phyloP scores from a whole-genome alignment of 2,797 vertebrate species.

The Tamandua tetradactyla region DNA sequence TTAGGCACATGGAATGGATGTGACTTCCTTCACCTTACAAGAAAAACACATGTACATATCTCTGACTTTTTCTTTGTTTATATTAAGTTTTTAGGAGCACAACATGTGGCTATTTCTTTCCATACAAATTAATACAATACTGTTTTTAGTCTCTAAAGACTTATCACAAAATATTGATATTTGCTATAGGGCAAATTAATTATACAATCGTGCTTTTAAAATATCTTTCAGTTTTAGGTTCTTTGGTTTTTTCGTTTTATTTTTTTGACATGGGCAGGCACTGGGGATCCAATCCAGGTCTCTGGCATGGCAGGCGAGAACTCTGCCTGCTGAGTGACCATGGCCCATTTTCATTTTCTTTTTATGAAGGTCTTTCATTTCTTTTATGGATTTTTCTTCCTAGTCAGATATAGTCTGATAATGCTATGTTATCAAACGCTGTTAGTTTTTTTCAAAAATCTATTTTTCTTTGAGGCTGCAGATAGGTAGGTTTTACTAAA shows the following conservation, averaged over 20 bases:
- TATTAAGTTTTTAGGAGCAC: conserved; percentile 2
- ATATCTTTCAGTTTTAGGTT: conserved; percentile 37
- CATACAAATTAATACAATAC: conserved; percentile 49
- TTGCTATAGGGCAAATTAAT: conserved; percentile 60
- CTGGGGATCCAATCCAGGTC: no score
- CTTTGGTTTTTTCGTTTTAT: no score
- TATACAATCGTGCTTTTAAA: conserved; percentile 59
- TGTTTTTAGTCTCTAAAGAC: conserved; percentile 35
- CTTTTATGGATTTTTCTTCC: conserved; percentile 28
- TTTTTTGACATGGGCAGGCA: no score
- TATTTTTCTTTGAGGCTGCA: conserved; percentile 32
- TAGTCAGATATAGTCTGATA: conserved; percentile 22
- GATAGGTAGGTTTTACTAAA: conserved; percentile 32
- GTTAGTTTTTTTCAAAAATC: conserved; percentile 50
- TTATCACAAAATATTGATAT: conserved; percentile 63
- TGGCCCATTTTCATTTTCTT: conserved; percentile 50
- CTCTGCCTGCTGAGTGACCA: no score
- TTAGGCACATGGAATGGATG: background rate
- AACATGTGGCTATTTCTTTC: conserved; percentile 16
- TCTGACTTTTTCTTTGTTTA: background rate
- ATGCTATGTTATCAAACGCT: background rate
- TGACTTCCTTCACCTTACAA: background rate
- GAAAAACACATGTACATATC: background rate
- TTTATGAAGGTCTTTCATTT: conserved; percentile 43
- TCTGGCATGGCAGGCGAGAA: no score